Base-by-base conservation (phyloP, 92 coral and sea anemone genomes). In the Ricordea florida region DNA sequence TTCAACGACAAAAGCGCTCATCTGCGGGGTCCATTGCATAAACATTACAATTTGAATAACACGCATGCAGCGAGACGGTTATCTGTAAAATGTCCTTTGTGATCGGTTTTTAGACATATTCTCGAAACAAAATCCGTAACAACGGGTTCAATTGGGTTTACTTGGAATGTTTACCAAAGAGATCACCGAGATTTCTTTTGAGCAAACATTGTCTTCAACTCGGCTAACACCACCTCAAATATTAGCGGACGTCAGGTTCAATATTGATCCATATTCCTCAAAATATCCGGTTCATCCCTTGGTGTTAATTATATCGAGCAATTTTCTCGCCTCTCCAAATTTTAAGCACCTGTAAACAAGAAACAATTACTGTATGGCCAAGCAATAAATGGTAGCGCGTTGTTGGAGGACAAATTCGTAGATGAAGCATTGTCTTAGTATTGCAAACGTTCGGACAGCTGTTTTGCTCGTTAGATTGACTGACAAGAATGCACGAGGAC, bases 211-310 rank as follows among this genome's bases (percentile, higher is more conserved):
- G 83, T 66, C 71, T 55, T 43, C 35, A 62, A 53, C 71, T 25
- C 48, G 65, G 70, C 60, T 62, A 79, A 66, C 79, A 23, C 57
- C 69, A 85, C 68, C 89, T 63, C 90, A 79, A 87, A 78, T 81
- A 84, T 79, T 79, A 69, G 80, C 49, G 76, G 47, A 82, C 65
- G 62, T 43, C 29, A 50, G 65, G n/a, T 79, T 77, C 82, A 87
- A 88, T 91, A 88, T 91, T 91, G 97, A 91, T 88, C 90, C 53
- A 68, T 86, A 73, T 48, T 62, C 24, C 35, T 29, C 44, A 67
- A 83, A 85, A 91, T 87, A 91, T 91, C 97, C 97, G 97, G 97
- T 68, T 65, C 51, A 74, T 33, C 80, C 62, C 36, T 57, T 48
- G 87, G 90, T 62, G 84, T 82, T 90, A 90, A 79, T 72, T 75